phyloP scores from a whole-genome alignment of 2,888 invertebrate species.

The Caenorhabditis japonica region DNA sequence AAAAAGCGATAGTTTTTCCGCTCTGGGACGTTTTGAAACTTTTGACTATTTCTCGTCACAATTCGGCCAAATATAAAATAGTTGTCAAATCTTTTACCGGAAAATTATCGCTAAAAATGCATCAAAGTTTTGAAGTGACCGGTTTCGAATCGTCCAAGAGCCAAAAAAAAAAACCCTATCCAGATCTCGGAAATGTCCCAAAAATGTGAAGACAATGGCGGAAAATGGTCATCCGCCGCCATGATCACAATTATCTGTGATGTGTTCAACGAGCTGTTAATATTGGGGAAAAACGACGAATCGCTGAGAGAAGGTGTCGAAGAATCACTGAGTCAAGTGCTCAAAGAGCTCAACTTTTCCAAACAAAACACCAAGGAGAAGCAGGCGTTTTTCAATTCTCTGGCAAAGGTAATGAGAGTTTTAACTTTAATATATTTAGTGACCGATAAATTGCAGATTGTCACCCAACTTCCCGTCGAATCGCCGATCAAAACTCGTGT shows the following conservation, averaged over 20 bases:
- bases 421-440: neutral
- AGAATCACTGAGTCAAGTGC: slow-evolving; percentile 22
- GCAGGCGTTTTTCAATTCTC: slow-evolving; percentile 41
- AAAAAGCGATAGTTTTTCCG: too few species aligned
- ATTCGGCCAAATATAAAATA: neutral
- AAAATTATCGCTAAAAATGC: too few species aligned
- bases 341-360: slow-evolving; percentile 27
- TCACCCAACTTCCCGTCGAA: slow-evolving; percentile 29
- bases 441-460: slow-evolving; percentile 28
- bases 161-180: too few species aligned
- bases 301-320: slow-evolving; percentile 14
- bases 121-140: too few species aligned
- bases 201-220: slow-evolving; percentile 26
- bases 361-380: slow-evolving; percentile 42
- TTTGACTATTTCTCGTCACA: too few species aligned
- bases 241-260: slow-evolving; percentile 34
- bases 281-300: slow-evolving; percentile 31
- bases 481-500: slow-evolving; percentile 32
- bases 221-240: slow-evolving; percentile 26
- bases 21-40: too few species aligned
- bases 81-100: too few species aligned
- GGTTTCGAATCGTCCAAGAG: too few species aligned
- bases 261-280: slow-evolving; percentile 33
- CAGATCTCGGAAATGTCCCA: slow-evolving; percentile 23
- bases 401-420: slow-evolving; percentile 22